Evolutionary conservation across 2,797 vertebrate genomes (phyloP).

Genomic region (Uromys caudimaculatus): DNA sequence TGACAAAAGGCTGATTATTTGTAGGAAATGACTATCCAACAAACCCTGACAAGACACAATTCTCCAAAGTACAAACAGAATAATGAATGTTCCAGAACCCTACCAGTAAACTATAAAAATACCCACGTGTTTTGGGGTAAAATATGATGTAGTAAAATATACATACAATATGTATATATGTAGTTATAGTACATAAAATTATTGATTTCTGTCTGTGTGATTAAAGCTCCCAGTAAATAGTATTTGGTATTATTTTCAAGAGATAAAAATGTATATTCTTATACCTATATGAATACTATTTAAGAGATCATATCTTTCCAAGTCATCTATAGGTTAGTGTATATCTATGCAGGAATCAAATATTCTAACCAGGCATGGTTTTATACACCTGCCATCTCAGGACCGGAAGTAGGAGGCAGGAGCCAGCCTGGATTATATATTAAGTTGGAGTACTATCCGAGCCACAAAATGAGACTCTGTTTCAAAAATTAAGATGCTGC

Average conservation of each 20-base stretch:
- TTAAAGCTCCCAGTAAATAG: conserved; percentile 25
- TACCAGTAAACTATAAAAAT: conserved; percentile 31
- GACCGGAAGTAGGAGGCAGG: background rate
- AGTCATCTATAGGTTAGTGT: background rate
- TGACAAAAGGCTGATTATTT: conserved; percentile 80
- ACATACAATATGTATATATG: background rate
- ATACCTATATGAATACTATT: background rate
- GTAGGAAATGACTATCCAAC: conserved; percentile 62
- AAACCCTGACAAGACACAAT: conserved; percentile 58
- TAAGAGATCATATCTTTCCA: background rate
- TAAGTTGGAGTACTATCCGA: background rate
- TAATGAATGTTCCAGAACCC: conserved; percentile 16
- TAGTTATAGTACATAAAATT: conserved; percentile 2
- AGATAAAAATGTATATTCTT: background rate
- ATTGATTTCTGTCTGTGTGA: background rate
- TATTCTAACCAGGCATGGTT: background rate
- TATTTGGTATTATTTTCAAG: background rate
- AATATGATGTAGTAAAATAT: conserved; percentile 17
- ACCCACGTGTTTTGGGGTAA: background rate
- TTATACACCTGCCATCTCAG: background rate
- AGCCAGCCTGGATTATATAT: background rate
- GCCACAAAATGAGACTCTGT: background rate
- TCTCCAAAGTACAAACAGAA: conserved; percentile 56
- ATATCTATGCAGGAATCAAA: background rate
- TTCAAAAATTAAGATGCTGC: background rate